Evolutionary conservation across 2,888 invertebrate species (phyloP), one percentile per base, ranked within the genome.

Genomic region (Dasysyrphus albostriatus): DNA sequence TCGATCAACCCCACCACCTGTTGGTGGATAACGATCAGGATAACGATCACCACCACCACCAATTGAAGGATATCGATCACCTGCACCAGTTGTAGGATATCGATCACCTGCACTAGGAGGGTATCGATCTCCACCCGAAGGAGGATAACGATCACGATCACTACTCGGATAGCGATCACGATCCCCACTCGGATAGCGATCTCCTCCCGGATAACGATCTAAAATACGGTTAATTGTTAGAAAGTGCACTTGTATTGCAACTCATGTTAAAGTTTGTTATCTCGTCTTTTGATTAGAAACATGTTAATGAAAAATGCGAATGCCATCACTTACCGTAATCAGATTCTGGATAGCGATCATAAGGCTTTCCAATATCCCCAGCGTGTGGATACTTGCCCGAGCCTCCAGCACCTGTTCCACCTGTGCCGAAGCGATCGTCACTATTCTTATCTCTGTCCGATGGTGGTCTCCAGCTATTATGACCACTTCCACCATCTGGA

Each of bases 371-470:
- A 88, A 91, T 91, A 81, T 90, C 91, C 34, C 90, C 89, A 44
- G 93, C 93, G 6, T 89, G 67, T 9, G 91, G 92, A 83, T 91
- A 92, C 34, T 91, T 90, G 73, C 92, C 92, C 1, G 90, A 90
- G 88, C 90, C 92, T 69, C 90, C 92, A 77, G 90, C 90, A 78
- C 90, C 89, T 6, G 89, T 92, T 49, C 93, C 92, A 47, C 92
- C 92, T n/a, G 93, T 77, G 32, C 94, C 93, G 89, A 93, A 94
- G 79, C 94, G 94, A 88, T 93, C 93, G 74, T 93, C 92, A 47
- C 93, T 93, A 65, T 93, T 94, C 89, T 94, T 93, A 90, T 95
- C 94, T 88, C 93, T 91, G 89, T 94, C 94, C 54, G 92, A 90
- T 88, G 91, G 91, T 89, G 91, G 92, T 84, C 91, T 90, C 92